These are phyloP conservation scores for Hormaphis cornu DNA, from an alignment of 1,140 invertebrate genomes.

Conservation along the genomic window DNA sequence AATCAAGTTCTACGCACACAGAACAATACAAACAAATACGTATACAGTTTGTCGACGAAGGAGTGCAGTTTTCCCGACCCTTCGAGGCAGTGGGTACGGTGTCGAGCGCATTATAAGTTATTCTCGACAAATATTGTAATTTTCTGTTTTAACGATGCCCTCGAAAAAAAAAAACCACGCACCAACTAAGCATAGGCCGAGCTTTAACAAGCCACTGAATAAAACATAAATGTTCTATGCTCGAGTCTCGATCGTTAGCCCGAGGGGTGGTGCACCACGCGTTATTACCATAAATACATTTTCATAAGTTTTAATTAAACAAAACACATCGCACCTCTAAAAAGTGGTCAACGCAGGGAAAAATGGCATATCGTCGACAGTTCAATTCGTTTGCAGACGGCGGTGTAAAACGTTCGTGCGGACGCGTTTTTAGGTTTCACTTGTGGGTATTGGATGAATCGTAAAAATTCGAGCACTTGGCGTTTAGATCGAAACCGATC, in stretches of 20 bases:
- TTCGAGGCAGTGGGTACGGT: too few species aligned
- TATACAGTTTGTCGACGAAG: background rate
- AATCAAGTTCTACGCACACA: too few species aligned
- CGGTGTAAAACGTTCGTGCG: too few species aligned
- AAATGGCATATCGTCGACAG: too few species aligned
- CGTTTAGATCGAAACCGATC: too few species aligned
- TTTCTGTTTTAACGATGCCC: conserved; percentile 22
- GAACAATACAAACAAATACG: too few species aligned
- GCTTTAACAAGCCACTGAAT: conserved; percentile 28
- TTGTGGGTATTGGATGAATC: too few species aligned
- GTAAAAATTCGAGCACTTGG: too few species aligned
- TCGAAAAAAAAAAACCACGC: conserved; percentile 6
- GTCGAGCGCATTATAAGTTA: background rate
- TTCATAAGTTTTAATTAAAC: conserved; percentile 33
- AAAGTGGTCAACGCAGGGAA: too few species aligned
- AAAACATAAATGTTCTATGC: conserved; percentile 30
- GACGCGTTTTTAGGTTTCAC: too few species aligned
- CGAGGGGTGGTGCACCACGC: background rate
- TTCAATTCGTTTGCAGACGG: too few species aligned
- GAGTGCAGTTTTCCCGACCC: background rate
- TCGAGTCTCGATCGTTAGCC: conserved; percentile 22
- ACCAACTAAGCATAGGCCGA: conserved; percentile 11
- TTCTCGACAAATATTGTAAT: conserved; percentile 27
- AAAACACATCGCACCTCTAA: conserved; percentile 6
- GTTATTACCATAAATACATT: conserved; percentile 31